phyloP scores from a whole-genome alignment of 2,113 vertebrate species.

The Perca schrenkii region DNA sequence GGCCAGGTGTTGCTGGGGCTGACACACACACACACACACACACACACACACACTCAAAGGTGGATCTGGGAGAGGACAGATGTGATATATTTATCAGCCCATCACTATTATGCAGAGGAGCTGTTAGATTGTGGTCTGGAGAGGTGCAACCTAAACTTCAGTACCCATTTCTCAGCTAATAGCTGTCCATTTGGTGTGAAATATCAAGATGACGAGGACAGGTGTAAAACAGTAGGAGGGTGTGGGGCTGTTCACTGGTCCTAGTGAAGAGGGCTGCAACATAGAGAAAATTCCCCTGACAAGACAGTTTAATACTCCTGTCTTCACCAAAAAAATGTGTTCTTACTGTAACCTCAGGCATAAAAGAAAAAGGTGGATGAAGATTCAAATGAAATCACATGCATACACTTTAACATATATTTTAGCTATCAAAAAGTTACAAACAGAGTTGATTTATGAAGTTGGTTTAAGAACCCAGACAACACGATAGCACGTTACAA shows the following conservation, averaged over 20 bases:
- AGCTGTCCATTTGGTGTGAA: conserved; percentile 44
- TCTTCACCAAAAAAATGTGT: not conserved
- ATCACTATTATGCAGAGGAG: conserved; percentile 43
- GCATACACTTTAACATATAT: not conserved
- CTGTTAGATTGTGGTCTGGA: conserved; percentile 53
- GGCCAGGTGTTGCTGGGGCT: conserved; percentile 69
- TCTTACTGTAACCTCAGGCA: not conserved
- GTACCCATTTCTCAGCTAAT: conserved; percentile 31
- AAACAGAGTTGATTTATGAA: not conserved
- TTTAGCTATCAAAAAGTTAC: not conserved
- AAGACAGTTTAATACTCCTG: not conserved
- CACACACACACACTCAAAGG: conserved; percentile 17
- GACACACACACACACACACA: conserved; percentile 35
- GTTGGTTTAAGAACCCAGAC: not conserved
- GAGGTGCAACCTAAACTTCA: conserved; percentile 38
- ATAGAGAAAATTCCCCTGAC: not conserved
- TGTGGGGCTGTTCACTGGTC: not conserved
- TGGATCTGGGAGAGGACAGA: conserved; percentile 33
- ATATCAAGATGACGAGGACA: conserved; percentile 29
- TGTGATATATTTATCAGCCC: conserved; percentile 61
- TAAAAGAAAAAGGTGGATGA: not conserved
- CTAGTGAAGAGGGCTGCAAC: not conserved
- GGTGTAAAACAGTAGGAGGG: conserved; percentile 6
- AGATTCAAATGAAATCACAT: not conserved
- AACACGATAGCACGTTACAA: not conserved